Evolutionary conservation across 2,888 invertebrate genomes (phyloP).

Genomic region (Troilus luridus): DNA sequence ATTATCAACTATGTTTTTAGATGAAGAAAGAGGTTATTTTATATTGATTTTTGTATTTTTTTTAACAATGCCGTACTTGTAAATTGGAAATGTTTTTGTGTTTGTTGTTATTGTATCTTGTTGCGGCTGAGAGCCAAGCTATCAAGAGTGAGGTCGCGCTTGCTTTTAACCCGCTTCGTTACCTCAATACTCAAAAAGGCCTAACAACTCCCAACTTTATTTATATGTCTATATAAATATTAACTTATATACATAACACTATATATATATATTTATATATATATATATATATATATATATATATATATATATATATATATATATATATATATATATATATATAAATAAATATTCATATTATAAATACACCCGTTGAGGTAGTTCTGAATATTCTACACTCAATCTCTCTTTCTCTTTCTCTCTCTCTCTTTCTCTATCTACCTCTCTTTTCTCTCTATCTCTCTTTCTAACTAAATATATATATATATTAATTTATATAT

Average conservation of each 20-base stretch:
- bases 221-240: conserved; percentile 60
- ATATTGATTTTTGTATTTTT: conserved; percentile 65
- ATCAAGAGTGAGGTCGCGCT: conserved; percentile 65
- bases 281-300: conserved; percentile 57
- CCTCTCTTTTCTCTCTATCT: conserved; percentile 34
- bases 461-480: conserved; percentile 35
- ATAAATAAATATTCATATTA: conserved; percentile 59
- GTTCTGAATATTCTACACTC: conserved; percentile 50
- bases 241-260: conserved; percentile 53
- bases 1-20: conserved; percentile 66
- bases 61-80: conserved; percentile 64
- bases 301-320: conserved; percentile 46
- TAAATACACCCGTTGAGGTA: conserved; percentile 62
- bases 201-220: conserved; percentile 63
- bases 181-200: conserved; percentile 63
- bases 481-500: conserved; percentile 44
- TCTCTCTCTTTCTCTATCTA: neutral
- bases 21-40: conserved; percentile 64
- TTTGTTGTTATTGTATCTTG: conserved; percentile 64
- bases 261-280: conserved; percentile 56
- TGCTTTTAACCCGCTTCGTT: conserved; percentile 65
- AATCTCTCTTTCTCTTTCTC: neutral
- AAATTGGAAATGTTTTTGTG: conserved; percentile 63
- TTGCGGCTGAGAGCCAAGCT: conserved; percentile 64
- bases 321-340: conserved; percentile 31